These are phyloP conservation scores for Chrysomela aeneicollis DNA, from an alignment of 2,888 invertebrate genomes.

Conservation along the genomic window DNA sequence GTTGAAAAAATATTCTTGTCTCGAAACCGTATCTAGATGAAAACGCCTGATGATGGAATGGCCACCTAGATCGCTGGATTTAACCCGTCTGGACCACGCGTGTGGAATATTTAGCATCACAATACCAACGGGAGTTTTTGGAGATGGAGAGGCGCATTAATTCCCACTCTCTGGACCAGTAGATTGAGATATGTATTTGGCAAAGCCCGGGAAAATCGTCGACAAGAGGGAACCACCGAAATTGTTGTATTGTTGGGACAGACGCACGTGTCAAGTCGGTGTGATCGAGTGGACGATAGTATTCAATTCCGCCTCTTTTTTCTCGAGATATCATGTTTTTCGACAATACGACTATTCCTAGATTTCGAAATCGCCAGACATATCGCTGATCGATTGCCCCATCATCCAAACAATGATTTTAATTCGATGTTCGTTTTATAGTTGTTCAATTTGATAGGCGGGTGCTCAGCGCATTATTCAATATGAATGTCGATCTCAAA, in stretches of 20 bases:
- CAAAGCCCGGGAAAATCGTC: neutral
- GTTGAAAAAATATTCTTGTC: too few relatives aligned
- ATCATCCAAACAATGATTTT: conserved; percentile 13
- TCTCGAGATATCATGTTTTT: conserved; percentile 28
- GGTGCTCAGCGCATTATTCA: neutral
- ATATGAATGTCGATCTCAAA: neutral
- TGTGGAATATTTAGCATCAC: too few relatives aligned
- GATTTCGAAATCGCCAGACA: conserved; percentile 38
- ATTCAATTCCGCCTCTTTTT: conserved; percentile 34
- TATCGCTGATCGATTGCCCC: conserved; percentile 27
- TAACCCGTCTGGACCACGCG: too few relatives aligned
- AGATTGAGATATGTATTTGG: neutral
- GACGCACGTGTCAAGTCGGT: conserved; percentile 27
- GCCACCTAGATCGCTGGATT: too few relatives aligned
- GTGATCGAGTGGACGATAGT: conserved; percentile 36
- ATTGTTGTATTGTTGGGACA: conserved; percentile 9
- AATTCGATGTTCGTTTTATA: conserved; percentile 12
- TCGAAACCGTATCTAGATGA: too few relatives aligned
- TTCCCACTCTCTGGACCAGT: too few relatives aligned
- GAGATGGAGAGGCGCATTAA: too few relatives aligned
- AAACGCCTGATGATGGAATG: too few relatives aligned
- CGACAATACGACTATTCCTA: conserved; percentile 42
- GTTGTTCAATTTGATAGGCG: neutral
- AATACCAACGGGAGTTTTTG: too few relatives aligned
- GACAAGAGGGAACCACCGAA: neutral